phyloP scores from a whole-genome alignment of 2,113 vertebrate genomes.

The Hippocampus barbouri region DNA sequence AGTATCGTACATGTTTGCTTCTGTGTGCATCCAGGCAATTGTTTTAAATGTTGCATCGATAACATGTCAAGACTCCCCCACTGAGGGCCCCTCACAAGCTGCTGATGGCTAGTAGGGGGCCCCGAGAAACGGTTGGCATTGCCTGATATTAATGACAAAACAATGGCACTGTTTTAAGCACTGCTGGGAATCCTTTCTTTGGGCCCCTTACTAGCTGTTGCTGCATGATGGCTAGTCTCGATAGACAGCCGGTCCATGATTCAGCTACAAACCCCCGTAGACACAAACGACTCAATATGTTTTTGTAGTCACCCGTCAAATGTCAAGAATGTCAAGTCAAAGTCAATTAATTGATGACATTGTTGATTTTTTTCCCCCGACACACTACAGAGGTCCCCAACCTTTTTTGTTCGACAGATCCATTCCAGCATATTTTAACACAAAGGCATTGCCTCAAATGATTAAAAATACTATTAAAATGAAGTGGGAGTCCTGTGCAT shows the following conservation, averaged over 20 bases:
- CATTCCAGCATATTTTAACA: too few relatives aligned
- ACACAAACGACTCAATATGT: neutral
- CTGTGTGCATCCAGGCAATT: conserved; percentile 15
- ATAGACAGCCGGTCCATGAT: neutral
- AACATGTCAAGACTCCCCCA: too few relatives aligned
- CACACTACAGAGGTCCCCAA: too few relatives aligned
- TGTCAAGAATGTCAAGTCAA: neutral
- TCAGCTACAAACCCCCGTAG: neutral
- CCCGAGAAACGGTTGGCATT: neutral
- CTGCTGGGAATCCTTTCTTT: neutral
- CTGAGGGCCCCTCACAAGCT: too few relatives aligned
- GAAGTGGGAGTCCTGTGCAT: too few relatives aligned
- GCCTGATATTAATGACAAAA: neutral
- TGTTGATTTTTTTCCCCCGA: too few relatives aligned
- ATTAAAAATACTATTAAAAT: too few relatives aligned
- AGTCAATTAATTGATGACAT: neutral
- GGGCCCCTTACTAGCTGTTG: neutral
- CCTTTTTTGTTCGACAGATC: too few relatives aligned
- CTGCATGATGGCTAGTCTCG: too few relatives aligned
- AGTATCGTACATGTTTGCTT: neutral
- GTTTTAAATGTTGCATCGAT: too few relatives aligned
- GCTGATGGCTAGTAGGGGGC: too few relatives aligned
- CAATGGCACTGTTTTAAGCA: neutral
- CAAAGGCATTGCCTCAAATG: too few relatives aligned
- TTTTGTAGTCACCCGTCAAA: neutral